phyloP scores from a whole-genome alignment of 2,888 invertebrate species.

The Callosobruchus maculatus region DNA sequence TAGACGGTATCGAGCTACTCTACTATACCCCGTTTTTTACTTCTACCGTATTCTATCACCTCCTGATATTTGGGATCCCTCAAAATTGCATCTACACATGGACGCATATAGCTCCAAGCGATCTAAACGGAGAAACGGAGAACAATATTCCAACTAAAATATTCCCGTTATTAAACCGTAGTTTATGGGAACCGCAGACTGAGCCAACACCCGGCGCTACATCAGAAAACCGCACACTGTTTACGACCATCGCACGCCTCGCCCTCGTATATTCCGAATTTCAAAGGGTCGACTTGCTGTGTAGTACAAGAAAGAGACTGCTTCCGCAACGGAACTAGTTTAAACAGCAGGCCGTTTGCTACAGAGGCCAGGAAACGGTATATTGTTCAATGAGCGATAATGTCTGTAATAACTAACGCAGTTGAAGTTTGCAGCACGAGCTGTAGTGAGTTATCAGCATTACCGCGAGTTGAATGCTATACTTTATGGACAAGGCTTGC shows the following conservation, averaged over 20 bases:
- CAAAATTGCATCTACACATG: background rate
- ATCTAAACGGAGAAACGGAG: background rate
- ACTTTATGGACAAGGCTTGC: too few relatives aligned
- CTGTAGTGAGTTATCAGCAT: too few relatives aligned
- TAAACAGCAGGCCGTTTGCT: too few relatives aligned
- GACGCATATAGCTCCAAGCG: background rate
- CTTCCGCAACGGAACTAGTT: too few relatives aligned
- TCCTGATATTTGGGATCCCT: background rate
- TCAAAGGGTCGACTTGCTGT: background rate
- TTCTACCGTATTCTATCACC: too few relatives aligned
- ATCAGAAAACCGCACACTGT: background rate
- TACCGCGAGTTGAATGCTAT: too few relatives aligned
- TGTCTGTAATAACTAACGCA: too few relatives aligned
- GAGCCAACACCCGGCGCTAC: background rate
- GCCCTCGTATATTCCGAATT: background rate
- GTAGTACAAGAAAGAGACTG: background rate
- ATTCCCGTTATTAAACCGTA: background rate
- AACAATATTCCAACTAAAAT: background rate
- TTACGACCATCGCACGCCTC: background rate
- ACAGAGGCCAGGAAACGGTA: too few relatives aligned
- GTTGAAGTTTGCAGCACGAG: too few relatives aligned
- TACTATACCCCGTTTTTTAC: too few relatives aligned
- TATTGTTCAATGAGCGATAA: too few relatives aligned
- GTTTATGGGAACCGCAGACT: background rate
- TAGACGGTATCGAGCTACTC: too few relatives aligned